Conservation (phyloP, 2,797 vertebrate genomes). For the Meda fulgida region DNA sequence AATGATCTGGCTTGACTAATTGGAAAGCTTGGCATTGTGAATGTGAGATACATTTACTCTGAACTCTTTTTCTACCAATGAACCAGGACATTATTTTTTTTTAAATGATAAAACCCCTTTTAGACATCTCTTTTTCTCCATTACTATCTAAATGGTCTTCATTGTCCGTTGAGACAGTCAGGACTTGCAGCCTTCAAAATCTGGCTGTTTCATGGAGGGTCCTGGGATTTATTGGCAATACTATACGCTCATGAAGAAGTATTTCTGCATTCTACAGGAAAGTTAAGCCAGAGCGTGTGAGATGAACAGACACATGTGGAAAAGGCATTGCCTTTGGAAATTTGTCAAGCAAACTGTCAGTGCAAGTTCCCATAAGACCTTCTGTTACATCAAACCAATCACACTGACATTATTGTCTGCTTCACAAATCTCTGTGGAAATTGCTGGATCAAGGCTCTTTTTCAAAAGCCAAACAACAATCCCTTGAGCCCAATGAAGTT, state of each 20-base stretch:
- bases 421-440: constrained; percentile 36
- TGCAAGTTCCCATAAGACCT: constrained; percentile 44
- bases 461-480: constrained; percentile 32
- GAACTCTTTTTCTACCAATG: neutral
- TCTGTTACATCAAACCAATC: constrained; percentile 49
- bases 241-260: constrained; percentile 42
- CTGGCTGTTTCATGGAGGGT: constrained; percentile 11
- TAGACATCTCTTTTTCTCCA: constrained; percentile 21
- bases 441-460: neutral
- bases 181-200: neutral
- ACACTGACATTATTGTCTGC: constrained; percentile 39
- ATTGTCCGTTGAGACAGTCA: constrained; percentile 28
- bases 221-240: constrained; percentile 39
- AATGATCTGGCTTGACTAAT: neutral
- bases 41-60: neutral
- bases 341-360: constrained; percentile 41
- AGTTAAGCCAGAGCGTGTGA: constrained; percentile 20
- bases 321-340: constrained; percentile 49
- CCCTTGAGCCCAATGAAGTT: constrained; percentile 14
- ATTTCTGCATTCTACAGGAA: constrained; percentile 41
- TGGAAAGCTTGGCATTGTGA: neutral
- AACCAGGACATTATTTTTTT: neutral
- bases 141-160: constrained; percentile 29
- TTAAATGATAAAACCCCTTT: neutral
- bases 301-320: constrained; percentile 44